A percentile compares a stretch with the other conserved stretches of the same genome.
phyloP scores from a whole-genome alignment of 2,797 vertebrate species.

The Potorous gilbertii region DNA sequence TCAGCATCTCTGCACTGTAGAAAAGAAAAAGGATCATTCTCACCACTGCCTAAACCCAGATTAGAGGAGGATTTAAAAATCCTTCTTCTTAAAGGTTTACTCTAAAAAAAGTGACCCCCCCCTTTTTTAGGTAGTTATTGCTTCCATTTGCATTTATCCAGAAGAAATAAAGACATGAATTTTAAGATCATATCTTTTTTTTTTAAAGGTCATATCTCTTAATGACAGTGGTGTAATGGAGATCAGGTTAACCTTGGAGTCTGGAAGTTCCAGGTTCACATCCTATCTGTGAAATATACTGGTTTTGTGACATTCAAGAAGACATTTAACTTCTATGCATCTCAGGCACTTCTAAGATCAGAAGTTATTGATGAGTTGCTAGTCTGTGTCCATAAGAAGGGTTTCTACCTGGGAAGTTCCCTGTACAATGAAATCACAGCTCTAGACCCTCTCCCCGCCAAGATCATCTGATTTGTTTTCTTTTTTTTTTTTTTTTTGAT shows the following conservation, averaged over 20 bases:
- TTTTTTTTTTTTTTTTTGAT: background rate
- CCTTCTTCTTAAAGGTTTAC: background rate
- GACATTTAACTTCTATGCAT: background rate
- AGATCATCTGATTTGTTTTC: constrained; percentile 6
- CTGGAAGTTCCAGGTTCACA: background rate
- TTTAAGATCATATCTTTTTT: constrained; percentile 16
- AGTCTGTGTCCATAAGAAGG: background rate
- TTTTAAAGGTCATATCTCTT: background rate
- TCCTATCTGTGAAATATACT: background rate
- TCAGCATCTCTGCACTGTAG: background rate
- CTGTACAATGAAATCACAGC: background rate
- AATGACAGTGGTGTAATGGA: background rate
- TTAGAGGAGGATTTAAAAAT: background rate
- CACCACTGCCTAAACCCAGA: background rate
- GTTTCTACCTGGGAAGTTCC: background rate
- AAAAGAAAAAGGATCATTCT: background rate
- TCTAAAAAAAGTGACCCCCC: background rate
- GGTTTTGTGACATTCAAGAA: background rate
- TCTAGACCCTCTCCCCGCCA: background rate
- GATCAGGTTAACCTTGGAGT: background rate
- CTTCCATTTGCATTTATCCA: constrained; percentile 23
- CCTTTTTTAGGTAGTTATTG: background rate
- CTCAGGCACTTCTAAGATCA: background rate
- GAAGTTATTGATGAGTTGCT: background rate
- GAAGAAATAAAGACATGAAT: background rate